A percentile compares a stretch with the other conserved stretches of the same genome.
Conservation (phyloP, 2,797 vertebrate species). For the Falco columbarius region DNA sequence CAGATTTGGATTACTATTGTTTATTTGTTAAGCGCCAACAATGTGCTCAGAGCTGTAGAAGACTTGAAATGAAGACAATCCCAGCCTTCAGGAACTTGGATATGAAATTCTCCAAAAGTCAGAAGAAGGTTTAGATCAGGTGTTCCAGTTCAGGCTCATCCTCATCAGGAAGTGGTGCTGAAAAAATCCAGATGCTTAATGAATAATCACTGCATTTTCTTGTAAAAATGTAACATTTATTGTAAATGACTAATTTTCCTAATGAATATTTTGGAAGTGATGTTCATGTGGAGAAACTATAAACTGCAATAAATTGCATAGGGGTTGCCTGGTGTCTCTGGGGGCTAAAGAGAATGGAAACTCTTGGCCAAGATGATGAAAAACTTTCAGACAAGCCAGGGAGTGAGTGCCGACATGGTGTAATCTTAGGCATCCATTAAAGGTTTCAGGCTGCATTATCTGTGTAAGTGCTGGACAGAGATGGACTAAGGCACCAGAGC, state of each 20-base stretch:
- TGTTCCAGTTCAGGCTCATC: slow-evolving; percentile 67
- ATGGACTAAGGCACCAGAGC: background rate
- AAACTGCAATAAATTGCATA: slow-evolving; percentile 51
- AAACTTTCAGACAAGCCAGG: slow-evolving; percentile 31
- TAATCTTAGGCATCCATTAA: slow-evolving; percentile 48
- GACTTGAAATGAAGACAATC: slow-evolving; percentile 7
- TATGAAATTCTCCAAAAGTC: slow-evolving; percentile 38
- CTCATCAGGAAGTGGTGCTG: slow-evolving; percentile 60
- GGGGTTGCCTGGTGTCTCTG: slow-evolving; percentile 32
- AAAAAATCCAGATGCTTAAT: slow-evolving; percentile 68
- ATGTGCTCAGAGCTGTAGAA: slow-evolving; percentile 44
- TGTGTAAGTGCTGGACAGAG: background rate
- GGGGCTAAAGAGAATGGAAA: slow-evolving; percentile 18
- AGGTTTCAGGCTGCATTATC: slow-evolving; percentile 24
- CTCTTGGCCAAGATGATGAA: slow-evolving; percentile 24
- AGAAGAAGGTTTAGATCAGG: slow-evolving; percentile 52
- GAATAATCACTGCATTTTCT: slow-evolving; percentile 22
- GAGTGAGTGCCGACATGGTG: slow-evolving; percentile 18
- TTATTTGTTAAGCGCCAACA: slow-evolving; percentile 61
- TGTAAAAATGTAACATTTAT: slow-evolving; percentile 60
- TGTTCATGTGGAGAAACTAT: background rate
- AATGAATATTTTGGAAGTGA: slow-evolving; percentile 62
- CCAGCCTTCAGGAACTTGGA: slow-evolving; percentile 48
- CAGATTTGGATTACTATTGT: slow-evolving; percentile 53
- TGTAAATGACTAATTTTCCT: slow-evolving; percentile 55